A percentile compares a stretch with the other conserved stretches of the same genome.
Conservation (phyloP, 2,888 invertebrate species). For the Coleophora flavipennella region DNA sequence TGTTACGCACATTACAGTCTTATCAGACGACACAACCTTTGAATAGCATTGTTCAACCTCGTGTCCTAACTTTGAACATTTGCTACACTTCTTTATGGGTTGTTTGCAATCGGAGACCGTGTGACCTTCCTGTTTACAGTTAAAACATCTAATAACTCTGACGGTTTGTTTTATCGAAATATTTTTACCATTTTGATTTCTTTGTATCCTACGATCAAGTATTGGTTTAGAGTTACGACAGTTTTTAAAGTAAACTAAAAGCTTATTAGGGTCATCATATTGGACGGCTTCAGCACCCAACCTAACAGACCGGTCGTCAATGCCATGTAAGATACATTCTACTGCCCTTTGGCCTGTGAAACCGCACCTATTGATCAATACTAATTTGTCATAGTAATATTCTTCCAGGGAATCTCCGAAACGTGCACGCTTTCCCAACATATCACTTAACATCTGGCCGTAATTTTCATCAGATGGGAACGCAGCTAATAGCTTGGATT, state of each 20-base stretch:
- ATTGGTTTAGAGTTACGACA: slow-evolving; percentile 3
- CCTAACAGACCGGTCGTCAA: slow-evolving; percentile 5
- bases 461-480: too few relatives aligned
- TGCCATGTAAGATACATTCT: slow-evolving; percentile 11
- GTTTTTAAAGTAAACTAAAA: slow-evolving; percentile 11
- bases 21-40: neutral
- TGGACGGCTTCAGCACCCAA: slow-evolving; percentile 10
- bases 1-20: slow-evolving; percentile 1
- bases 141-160: neutral
- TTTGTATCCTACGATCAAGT: neutral
- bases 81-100: slow-evolving; percentile 6
- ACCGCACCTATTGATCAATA: too few relatives aligned
- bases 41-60: slow-evolving; percentile 2
- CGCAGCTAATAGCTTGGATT: too few relatives aligned
- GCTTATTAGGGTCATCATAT: slow-evolving; percentile 11
- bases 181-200: neutral
- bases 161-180: neutral
- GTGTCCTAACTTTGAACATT: slow-evolving; percentile 3
- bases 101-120: neutral
- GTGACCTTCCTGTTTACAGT: slow-evolving; percentile 6
- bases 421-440: too few relatives aligned
- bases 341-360: slow-evolving; percentile 4
- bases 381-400: too few relatives aligned
- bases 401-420: too few relatives aligned
- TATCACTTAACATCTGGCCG: too few relatives aligned